Percentiles rank a stretch among this genome's conserved stretches.
These are phyloP conservation scores for Leucoma salicis DNA, from an alignment of 2,888 invertebrate genomes.

Conservation along the genomic window DNA sequence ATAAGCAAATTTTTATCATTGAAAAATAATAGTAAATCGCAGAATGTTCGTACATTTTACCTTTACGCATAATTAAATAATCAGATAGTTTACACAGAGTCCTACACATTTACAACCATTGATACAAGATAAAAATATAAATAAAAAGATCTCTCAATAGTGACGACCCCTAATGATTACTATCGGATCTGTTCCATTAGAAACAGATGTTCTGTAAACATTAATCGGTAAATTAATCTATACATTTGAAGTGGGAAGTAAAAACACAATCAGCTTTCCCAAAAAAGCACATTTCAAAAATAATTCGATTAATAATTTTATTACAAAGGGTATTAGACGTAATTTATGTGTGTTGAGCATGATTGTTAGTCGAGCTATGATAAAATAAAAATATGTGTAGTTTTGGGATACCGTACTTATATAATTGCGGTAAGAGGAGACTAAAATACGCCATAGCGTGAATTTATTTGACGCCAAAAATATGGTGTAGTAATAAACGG, in stretches of 20 bases:
- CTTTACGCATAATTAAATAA: too few species aligned
- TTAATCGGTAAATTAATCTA: slow-evolving; percentile 54
- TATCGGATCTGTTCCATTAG: slow-evolving; percentile 51
- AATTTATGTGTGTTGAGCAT: not conserved
- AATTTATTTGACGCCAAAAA: slow-evolving; percentile 20
- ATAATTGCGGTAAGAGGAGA: too few species aligned
- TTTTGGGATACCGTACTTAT: too few species aligned
- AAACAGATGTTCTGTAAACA: slow-evolving; percentile 53
- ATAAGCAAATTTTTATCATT: too few species aligned
- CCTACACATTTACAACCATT: too few species aligned
- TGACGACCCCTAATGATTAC: slow-evolving; percentile 42
- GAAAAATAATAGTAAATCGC: too few species aligned
- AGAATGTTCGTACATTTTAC: too few species aligned
- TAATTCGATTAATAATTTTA: not conserved
- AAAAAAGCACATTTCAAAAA: not conserved
- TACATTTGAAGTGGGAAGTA: slow-evolving; percentile 26
- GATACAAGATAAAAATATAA: not conserved
- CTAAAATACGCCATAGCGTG: slow-evolving; percentile 22
- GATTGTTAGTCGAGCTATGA: too few species aligned
- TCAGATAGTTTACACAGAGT: too few species aligned
- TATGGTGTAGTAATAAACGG: slow-evolving; percentile 41
- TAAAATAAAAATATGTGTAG: too few species aligned
- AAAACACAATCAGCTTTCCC: slow-evolving; percentile 15
- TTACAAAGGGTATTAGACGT: not conserved
- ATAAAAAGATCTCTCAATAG: slow-evolving; percentile 14